phyloP scores from a whole-genome alignment of 2,888 invertebrate species.

The Acrobasis consociella region DNA sequence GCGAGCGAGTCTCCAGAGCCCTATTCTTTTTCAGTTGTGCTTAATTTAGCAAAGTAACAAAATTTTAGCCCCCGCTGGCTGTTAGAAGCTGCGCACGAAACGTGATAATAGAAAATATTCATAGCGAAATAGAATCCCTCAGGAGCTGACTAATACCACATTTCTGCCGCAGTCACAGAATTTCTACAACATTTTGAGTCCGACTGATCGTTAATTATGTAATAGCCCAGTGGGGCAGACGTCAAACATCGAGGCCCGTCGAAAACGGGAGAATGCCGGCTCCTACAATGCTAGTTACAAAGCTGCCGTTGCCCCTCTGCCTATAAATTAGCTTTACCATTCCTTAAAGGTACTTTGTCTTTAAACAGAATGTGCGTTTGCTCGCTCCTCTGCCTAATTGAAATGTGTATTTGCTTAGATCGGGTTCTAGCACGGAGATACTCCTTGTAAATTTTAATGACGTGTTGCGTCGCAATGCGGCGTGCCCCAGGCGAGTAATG shows the following conservation, averaged over 20 bases:
- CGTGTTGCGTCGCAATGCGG: constrained; percentile 71
- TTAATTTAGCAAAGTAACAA: constrained; percentile 18
- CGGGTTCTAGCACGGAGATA: constrained; percentile 33
- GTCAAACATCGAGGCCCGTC: neutral
- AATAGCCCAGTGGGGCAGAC: constrained; percentile 6
- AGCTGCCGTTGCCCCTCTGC: constrained; percentile 6
- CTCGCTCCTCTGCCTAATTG: constrained; percentile 14
- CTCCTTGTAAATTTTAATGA: constrained; percentile 64
- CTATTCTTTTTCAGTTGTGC: constrained; percentile 18
- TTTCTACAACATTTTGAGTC: constrained; percentile 15
- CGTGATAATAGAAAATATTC: constrained; percentile 21
- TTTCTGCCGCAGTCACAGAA: constrained; percentile 13
- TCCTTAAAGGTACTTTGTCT: neutral
- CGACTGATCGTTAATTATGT: constrained; percentile 15
- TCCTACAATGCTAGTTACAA: neutral
- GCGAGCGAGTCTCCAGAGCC: constrained; percentile 9
- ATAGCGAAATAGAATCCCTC: constrained; percentile 12
- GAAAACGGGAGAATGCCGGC: neutral
- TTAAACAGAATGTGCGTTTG: constrained; percentile 10
- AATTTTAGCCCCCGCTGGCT: constrained; percentile 6
- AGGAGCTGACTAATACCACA: constrained; percentile 13
- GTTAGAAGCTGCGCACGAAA: neutral
- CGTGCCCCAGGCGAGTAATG: constrained; percentile 39
- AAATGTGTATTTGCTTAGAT: constrained; percentile 32
- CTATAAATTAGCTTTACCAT: constrained; percentile 8